phyloP scores from a whole-genome alignment of 2,797 vertebrate genomes.

The Mus caroli region DNA sequence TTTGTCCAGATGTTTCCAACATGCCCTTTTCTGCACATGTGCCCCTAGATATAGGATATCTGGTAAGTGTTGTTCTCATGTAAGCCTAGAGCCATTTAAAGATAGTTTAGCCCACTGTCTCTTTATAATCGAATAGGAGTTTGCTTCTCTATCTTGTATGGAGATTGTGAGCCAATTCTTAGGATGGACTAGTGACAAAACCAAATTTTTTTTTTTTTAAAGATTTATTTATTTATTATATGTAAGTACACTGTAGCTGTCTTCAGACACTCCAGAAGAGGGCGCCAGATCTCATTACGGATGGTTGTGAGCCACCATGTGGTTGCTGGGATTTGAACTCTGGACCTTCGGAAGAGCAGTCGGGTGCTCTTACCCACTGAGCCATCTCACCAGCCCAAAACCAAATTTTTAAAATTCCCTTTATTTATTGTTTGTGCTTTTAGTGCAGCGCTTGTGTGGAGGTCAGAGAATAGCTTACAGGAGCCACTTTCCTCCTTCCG shows the following conservation, averaged over 20 bases:
- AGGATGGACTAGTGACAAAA: neutral
- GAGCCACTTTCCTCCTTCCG: neutral
- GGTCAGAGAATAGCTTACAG: neutral
- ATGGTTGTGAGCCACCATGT: too few species aligned
- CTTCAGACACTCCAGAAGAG: too few species aligned
- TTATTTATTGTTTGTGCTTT: neutral
- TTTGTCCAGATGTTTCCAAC: neutral
- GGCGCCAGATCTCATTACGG: too few species aligned
- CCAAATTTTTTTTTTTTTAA: neutral
- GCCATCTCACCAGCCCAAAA: too few species aligned
- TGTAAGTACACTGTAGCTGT: too few species aligned
- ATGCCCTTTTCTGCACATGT: neutral
- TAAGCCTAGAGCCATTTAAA: neutral
- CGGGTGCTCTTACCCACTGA: too few species aligned
- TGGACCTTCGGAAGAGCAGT: too few species aligned
- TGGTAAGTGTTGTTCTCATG: neutral
- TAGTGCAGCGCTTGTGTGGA: neutral
- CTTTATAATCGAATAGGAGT: neutral
- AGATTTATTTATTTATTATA: too few species aligned
- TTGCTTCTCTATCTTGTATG: neutral
- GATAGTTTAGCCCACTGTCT: neutral
- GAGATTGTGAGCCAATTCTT: neutral
- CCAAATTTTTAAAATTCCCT: neutral
- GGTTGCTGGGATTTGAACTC: too few species aligned
- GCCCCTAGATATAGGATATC: neutral